Evolutionary conservation across 2,113 vertebrate genomes (phyloP), one percentile per base, ranked within the genome.

Genomic region (Acinonyx jubatus): DNA sequence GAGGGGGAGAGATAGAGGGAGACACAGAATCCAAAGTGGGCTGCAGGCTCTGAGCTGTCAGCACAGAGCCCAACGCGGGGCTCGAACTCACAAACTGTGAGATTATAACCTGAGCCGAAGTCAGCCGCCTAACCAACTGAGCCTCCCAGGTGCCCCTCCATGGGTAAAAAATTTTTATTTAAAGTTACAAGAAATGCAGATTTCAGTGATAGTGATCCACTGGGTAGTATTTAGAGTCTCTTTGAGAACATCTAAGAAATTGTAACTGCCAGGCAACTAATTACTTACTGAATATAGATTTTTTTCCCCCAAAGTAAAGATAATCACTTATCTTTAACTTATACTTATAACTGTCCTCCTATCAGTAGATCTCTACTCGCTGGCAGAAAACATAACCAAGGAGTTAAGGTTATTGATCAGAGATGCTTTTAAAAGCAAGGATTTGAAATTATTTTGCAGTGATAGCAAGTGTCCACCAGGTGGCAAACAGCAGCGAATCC

Each of bases 401-500:
- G n/a, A 90, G 10, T 25, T 5, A 29, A 57, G 15, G 5, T 52
- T 79, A 89, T 41, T 78, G 55, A 84, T 55, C 50, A 79, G 38
- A 78, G 45, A 57, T 36, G 7, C 21, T 69, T 78, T 50, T 65
- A 31, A 57, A 87, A 89, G 9, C 7, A 66, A 18, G 2, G 19
- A 4, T 50, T 27, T 36, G 4, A 91, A 63, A 86, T 55, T 11
- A 41, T 84, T 95, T 50, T 98, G 96, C 66, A 94, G 61, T 96
- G 76, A 95, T 41, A 91, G 23, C 31, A 68, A 57, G 38, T 90
- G 36, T 85, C 83, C 68, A 98, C 82, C 63, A 97, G 74, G 66
- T 92, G 97, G 96, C 82, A 97, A 97, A 91, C 80, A 66, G 6
- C 87, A 85, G 83, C 45, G 83, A 12, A 33, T 13, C 23, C 33